phyloP scores from a whole-genome alignment of 2,888 invertebrate species.

The Aelia acuminata region DNA sequence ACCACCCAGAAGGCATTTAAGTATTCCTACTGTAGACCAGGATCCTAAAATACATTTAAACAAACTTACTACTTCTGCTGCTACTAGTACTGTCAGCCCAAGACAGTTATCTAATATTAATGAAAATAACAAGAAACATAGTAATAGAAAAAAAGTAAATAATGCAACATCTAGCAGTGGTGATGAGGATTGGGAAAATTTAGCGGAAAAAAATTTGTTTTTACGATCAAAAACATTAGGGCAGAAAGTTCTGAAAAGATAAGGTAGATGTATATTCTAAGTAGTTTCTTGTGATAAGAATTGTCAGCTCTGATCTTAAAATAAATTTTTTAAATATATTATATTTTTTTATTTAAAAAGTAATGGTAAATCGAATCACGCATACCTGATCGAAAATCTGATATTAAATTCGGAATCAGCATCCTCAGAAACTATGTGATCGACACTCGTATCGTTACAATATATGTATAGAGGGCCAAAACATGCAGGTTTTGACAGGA shows the following conservation, averaged over 20 bases:
- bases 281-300: neutral
- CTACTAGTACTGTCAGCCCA: neutral
- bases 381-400: too few species aligned
- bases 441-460: too few species aligned
- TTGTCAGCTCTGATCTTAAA: neutral
- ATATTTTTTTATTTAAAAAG: too few species aligned
- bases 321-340: neutral
- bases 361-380: too few species aligned
- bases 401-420: too few species aligned
- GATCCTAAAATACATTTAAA: neutral
- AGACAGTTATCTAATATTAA: neutral
- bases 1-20: neutral
- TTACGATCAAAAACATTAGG: slow-evolving; percentile 27
- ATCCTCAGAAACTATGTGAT: too few species aligned
- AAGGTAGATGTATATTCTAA: neutral
- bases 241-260: slow-evolving; percentile 9
- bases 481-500: too few species aligned
- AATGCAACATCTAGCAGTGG: slow-evolving; percentile 26
- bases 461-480: too few species aligned
- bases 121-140: neutral
- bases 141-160: neutral
- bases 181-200: slow-evolving; percentile 30
- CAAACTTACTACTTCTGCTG: neutral
- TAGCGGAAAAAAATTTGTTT: slow-evolving; percentile 18
- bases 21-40: neutral